These are phyloP conservation scores for Drosophila insularis DNA, from an alignment of 1,140 invertebrate genomes.

Conservation along the genomic window DNA sequence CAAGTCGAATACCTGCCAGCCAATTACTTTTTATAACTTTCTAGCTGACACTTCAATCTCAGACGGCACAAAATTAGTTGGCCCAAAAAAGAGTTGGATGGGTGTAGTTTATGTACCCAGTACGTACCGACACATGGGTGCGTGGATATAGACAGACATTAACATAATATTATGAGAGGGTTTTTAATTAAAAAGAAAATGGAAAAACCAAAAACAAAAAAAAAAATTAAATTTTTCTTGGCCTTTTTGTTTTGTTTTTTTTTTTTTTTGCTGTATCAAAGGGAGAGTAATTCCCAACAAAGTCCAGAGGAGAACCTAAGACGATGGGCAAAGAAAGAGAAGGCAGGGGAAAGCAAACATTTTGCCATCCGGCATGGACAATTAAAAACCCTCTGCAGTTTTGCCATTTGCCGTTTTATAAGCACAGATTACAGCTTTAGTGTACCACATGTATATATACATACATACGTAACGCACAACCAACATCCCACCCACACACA, in stretches of 20 bases:
- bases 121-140: constrained; percentile 16
- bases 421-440: constrained; percentile 77
- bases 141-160: constrained; percentile 57
- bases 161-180: constrained; percentile 79
- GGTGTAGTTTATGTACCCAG: constrained; percentile 8
- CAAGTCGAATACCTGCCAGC: constrained; percentile 52
- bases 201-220: constrained; percentile 32
- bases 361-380: constrained; percentile 69
- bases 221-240: constrained; percentile 33
- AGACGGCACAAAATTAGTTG: constrained; percentile 54
- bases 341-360: too few relatives aligned
- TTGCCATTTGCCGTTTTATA: constrained; percentile 79
- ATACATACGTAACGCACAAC: constrained; percentile 52
- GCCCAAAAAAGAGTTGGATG: constrained; percentile 41
- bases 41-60: constrained; percentile 76
- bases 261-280: constrained; percentile 21
- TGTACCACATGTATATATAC: constrained; percentile 22
- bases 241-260: too few relatives aligned
- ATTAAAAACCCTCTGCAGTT: constrained; percentile 77
- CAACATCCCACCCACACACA: constrained; percentile 35
- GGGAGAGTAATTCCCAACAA: constrained; percentile 43
- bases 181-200: constrained; percentile 66
- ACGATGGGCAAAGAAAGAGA: background rate
- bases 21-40: constrained; percentile 80
- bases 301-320: constrained; percentile 38